Evolutionary conservation across 1,140 invertebrate species (phyloP).

Genomic region (Nasonia longicornis): DNA sequence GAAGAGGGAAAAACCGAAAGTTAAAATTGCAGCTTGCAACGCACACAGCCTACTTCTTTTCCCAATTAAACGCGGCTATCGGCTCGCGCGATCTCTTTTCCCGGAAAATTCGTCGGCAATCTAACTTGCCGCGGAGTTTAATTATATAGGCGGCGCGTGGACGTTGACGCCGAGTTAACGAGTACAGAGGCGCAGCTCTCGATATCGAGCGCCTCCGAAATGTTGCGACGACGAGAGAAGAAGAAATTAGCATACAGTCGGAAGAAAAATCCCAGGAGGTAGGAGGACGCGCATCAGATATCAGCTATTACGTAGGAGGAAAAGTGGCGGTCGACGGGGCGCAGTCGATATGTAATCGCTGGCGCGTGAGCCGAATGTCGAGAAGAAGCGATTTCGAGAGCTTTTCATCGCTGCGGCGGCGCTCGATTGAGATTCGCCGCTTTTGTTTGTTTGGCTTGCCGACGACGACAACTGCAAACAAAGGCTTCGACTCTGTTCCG

Average conservation of each 20-base stretch:
- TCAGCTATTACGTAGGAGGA: not conserved
- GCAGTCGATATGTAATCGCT: slow-evolving; percentile 50
- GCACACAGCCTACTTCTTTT: slow-evolving; percentile 12
- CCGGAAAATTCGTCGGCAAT: slow-evolving; percentile 36
- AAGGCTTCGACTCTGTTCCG: too few species aligned
- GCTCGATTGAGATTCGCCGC: slow-evolving; percentile 20
- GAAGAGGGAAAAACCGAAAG: too few species aligned
- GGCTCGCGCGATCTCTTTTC: not conserved
- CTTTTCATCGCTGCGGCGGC: slow-evolving; percentile 35
- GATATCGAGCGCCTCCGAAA: not conserved
- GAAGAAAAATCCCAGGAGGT: not conserved
- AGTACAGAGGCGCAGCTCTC: not conserved
- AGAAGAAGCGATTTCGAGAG: slow-evolving; percentile 50
- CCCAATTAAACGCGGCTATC: slow-evolving; percentile 29
- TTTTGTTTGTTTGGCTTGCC: slow-evolving; percentile 5
- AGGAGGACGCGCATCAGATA: not conserved
- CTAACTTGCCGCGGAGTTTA: slow-evolving; percentile 44
- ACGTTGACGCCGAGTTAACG: slow-evolving; percentile 16
- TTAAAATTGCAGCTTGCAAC: not conserved
- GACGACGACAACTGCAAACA: too few species aligned
- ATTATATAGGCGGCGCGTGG: slow-evolving; percentile 35
- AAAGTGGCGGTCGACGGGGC: not conserved
- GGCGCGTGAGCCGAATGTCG: slow-evolving; percentile 53
- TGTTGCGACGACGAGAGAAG: too few species aligned
- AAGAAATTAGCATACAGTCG: not conserved